phyloP scores from a whole-genome alignment of 2,888 invertebrate genomes.

The Drepanosiphum platanoidis region DNA sequence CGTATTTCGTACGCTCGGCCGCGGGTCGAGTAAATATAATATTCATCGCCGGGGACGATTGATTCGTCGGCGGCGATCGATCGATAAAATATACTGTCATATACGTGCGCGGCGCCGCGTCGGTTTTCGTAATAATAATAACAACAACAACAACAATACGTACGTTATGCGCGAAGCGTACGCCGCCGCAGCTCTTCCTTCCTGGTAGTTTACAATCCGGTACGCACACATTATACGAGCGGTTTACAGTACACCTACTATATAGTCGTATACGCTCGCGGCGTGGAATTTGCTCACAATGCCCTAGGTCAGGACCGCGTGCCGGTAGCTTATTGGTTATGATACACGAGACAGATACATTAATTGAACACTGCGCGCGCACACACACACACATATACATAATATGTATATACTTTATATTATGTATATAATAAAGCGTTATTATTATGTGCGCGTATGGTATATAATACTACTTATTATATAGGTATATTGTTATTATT shows the following conservation, averaged over 20 bases:
- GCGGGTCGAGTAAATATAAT: too few relatives aligned
- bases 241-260: background rate
- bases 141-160: too few relatives aligned
- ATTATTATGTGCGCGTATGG: background rate
- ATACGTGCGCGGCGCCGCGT: background rate
- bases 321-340: conserved; percentile 50
- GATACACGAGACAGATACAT: conserved; percentile 60
- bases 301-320: conserved; percentile 19
- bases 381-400: background rate
- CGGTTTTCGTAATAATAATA: background rate
- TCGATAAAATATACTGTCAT: too few relatives aligned
- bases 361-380: conserved; percentile 32
- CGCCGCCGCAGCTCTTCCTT: background rate
- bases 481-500: too few relatives aligned
- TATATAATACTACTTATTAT: background rate
- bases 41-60: too few relatives aligned
- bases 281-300: conserved; percentile 46
- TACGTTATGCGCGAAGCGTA: too few relatives aligned
- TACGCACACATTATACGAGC: background rate
- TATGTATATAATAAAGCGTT: background rate
- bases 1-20: too few relatives aligned
- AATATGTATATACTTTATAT: background rate
- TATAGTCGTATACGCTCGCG: conserved; percentile 3
- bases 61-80: too few relatives aligned
- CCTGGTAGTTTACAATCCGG: background rate